Base-by-base conservation (phyloP, 2,888 invertebrate genomes). In the Macrophya alboannulata region DNA sequence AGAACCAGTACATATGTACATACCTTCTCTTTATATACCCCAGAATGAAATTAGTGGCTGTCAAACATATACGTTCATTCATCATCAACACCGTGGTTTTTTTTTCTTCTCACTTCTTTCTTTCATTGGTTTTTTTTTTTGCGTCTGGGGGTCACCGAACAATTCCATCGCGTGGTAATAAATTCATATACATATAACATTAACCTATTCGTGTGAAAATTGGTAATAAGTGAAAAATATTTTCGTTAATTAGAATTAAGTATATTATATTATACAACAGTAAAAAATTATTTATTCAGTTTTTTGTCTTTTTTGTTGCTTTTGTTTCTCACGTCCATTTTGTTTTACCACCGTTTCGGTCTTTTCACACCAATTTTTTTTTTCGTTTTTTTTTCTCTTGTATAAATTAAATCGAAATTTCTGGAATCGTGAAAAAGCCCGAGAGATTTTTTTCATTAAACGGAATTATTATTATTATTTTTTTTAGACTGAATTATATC, bases 51-150 rank as follows among this genome's bases (percentile, higher is more conserved):
- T 68, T 68, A 68, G 68, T 68, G 37, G 68, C 68, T 68, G 68
- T 68, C 68, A 31, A 68, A 68, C 68, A 68, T 62, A 8, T 37
- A 43, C 8, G 37, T 76, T 76, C 48, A 45, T 76, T 76, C 76
- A 48, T 25, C 48, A 76, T 43, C 40, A 45, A 51, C 51, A 55
- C 55, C 55, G n/a, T n/a, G 17, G n/a, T 6, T 55, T 2, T 8
- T 55, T 55, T 37, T 71, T n/a, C n/a, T 40, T 68, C 17, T 17
- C 6, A 2, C 37, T 31, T 12, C 37, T 17, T 71, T n/a, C 15
- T n/a, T 71, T 40, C 6, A 2, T n/a, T 15, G 9, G 0, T 68
- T 15, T 71, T 17, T 37, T 15, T 9, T 71, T 71, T 55, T n/a
- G 55, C 55, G 55, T 55, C 55, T 55, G 55, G 6, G 55, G n/a